Percentiles rank a stretch among this genome's conserved stretches.
phyloP scores from a whole-genome alignment of 2,888 invertebrate species.

The Cristatella mucedo region DNA sequence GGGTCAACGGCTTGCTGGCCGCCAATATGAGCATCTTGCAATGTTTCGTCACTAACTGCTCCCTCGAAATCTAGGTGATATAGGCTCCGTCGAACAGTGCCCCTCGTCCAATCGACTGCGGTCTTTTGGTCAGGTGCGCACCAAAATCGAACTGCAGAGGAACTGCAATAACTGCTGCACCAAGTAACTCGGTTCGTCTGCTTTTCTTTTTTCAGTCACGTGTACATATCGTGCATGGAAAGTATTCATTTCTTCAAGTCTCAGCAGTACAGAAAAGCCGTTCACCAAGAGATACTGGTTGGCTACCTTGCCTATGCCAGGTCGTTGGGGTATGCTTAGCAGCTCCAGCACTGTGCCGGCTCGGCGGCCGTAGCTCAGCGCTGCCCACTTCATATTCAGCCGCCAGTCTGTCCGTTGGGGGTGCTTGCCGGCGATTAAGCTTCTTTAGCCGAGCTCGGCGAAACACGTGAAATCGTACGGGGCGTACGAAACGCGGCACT shows the following conservation, averaged over 20 bases:
- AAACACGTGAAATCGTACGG: too few species aligned
- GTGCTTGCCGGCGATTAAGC: too few species aligned
- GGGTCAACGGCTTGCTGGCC: too few species aligned
- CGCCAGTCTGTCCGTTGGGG: too few species aligned
- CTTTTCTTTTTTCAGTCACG: constrained; percentile 48
- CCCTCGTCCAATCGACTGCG: not conserved
- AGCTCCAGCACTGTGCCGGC: too few species aligned
- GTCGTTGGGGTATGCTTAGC: constrained; percentile 60
- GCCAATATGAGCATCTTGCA: too few species aligned
- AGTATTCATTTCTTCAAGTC: constrained; percentile 99
- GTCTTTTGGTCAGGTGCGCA: constrained; percentile 1
- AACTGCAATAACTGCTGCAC: too few species aligned
- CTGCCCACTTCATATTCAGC: too few species aligned
- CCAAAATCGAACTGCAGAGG: too few species aligned
- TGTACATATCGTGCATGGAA: constrained; percentile 96
- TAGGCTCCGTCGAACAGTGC: not conserved
- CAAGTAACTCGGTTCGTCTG: too few species aligned
- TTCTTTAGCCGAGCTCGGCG: not conserved
- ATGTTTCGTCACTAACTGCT: not conserved
- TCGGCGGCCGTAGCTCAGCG: too few species aligned
- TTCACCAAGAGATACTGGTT: constrained; percentile 95
- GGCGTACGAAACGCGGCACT: too few species aligned
- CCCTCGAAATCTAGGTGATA: not conserved
- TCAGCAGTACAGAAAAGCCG: constrained; percentile 83
- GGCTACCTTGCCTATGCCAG: constrained; percentile 98